Percentiles rank a stretch among this genome's conserved stretches.
phyloP scores from a whole-genome alignment of 2,888 invertebrate genomes.

The Drosophila austrosaltans region DNA sequence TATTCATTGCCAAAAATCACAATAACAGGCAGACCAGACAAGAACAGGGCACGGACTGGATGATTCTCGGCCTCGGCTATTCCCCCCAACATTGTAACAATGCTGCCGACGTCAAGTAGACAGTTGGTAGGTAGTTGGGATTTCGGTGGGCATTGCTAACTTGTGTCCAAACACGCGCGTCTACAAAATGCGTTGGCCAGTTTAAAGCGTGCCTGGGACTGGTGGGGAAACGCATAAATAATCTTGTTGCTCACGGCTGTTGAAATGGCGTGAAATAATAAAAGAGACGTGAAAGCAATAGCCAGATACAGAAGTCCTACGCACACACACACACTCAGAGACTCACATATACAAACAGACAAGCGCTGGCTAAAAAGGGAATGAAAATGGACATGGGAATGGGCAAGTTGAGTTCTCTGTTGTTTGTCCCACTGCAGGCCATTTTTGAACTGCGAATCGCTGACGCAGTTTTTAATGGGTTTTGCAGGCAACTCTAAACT shows the following conservation, averaged over 20 bases:
- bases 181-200: slow-evolving; percentile 62
- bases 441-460: slow-evolving; percentile 38
- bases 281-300: slow-evolving; percentile 75
- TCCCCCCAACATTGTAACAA: slow-evolving; percentile 46
- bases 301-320: slow-evolving; percentile 22
- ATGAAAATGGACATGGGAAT: slow-evolving; percentile 31
- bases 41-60: slow-evolving; percentile 5
- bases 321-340: not conserved
- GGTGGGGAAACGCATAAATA: slow-evolving; percentile 70
- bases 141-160: slow-evolving; percentile 52
- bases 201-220: slow-evolving; percentile 62
- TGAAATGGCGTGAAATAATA: slow-evolving; percentile 79
- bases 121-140: slow-evolving; percentile 31
- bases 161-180: slow-evolving; percentile 71
- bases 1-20: slow-evolving; percentile 78
- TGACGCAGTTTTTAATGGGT: slow-evolving; percentile 51
- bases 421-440: slow-evolving; percentile 57
- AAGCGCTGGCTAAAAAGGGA: slow-evolving; percentile 10
- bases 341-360: not conserved
- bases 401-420: slow-evolving; percentile 47
- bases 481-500: not conserved
- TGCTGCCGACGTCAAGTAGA: slow-evolving; percentile 53
- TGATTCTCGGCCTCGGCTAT: not conserved
- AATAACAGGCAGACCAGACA: slow-evolving; percentile 52
- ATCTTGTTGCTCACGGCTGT: slow-evolving; percentile 79